Evolutionary conservation across 2,797 vertebrate genomes (phyloP).

Genomic region (Anableps anableps): DNA sequence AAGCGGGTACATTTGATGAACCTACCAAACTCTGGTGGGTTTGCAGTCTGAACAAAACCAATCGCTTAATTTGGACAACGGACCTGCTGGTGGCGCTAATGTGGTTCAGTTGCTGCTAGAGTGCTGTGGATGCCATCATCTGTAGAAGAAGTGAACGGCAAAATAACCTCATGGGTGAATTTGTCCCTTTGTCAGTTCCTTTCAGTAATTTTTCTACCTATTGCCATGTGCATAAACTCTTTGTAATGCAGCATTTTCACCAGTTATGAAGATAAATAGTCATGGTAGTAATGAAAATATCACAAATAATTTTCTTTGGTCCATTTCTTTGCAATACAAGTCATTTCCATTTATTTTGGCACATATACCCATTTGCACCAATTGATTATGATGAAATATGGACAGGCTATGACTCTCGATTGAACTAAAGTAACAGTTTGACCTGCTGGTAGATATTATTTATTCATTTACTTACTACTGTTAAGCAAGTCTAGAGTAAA

Average conservation of each 20-base stretch:
- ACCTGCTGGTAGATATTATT: background rate
- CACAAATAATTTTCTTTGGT: too few relatives aligned
- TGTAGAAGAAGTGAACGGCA: background rate
- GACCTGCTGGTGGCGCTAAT: background rate
- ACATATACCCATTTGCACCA: background rate
- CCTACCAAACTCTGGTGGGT: background rate
- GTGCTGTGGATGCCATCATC: background rate
- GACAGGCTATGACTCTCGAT: background rate
- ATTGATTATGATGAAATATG: background rate
- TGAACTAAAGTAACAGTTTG: background rate
- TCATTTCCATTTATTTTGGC: background rate
- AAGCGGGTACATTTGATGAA: background rate
- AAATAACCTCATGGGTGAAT: background rate
- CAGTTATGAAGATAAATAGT: background rate
- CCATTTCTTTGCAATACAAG: background rate
- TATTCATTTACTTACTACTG: too few relatives aligned
- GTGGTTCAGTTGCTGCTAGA: background rate
- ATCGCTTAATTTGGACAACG: background rate
- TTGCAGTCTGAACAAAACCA: background rate
- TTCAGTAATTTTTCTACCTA: background rate
- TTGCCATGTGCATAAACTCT: background rate
- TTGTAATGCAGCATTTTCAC: background rate
- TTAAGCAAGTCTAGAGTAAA: too few relatives aligned
- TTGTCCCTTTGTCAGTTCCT: background rate
- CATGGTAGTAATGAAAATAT: background rate